phyloP scores from a whole-genome alignment of 2,797 vertebrate genomes.

The Melanotaenia pygmaea region DNA sequence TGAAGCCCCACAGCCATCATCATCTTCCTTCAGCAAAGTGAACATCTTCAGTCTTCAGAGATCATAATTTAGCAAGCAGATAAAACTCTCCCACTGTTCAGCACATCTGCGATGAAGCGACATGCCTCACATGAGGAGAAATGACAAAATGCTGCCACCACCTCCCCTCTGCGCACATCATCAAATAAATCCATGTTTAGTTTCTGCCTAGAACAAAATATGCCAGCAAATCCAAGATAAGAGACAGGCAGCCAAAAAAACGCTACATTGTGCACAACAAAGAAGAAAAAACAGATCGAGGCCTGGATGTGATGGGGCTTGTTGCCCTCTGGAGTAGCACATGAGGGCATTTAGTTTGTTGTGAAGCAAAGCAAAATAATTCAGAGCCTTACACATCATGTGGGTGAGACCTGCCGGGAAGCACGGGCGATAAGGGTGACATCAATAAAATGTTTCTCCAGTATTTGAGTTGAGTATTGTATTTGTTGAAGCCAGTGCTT shows the following conservation, averaged over 20 bases:
- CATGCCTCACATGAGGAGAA: constrained; percentile 48
- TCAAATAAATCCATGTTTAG: constrained; percentile 71
- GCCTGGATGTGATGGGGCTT: constrained; percentile 75
- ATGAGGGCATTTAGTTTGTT: constrained; percentile 67
- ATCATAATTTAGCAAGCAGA: constrained; percentile 63
- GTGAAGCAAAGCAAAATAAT: constrained; percentile 62
- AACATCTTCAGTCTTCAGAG: constrained; percentile 43
- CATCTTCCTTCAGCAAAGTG: constrained; percentile 46
- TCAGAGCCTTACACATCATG: constrained; percentile 59
- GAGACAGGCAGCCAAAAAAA: constrained; percentile 53
- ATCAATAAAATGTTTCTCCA: constrained; percentile 29
- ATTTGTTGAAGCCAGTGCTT: neutral
- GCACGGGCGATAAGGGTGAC: constrained; percentile 40
- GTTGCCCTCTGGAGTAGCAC: constrained; percentile 53
- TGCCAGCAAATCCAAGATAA: constrained; percentile 77
- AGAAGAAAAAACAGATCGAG: constrained; percentile 54
- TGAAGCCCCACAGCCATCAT: constrained; percentile 21
- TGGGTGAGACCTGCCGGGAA: constrained; percentile 62
- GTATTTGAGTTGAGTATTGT: neutral
- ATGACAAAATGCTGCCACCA: constrained; percentile 31
- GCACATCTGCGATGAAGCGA: constrained; percentile 63
- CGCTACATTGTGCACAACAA: constrained; percentile 80
- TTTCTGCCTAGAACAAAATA: constrained; percentile 65
- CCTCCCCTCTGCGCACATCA: constrained; percentile 48
- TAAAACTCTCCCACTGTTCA: constrained; percentile 57